Conservation (phyloP, 2,113 vertebrate species). For the Trematocara zebra region DNA sequence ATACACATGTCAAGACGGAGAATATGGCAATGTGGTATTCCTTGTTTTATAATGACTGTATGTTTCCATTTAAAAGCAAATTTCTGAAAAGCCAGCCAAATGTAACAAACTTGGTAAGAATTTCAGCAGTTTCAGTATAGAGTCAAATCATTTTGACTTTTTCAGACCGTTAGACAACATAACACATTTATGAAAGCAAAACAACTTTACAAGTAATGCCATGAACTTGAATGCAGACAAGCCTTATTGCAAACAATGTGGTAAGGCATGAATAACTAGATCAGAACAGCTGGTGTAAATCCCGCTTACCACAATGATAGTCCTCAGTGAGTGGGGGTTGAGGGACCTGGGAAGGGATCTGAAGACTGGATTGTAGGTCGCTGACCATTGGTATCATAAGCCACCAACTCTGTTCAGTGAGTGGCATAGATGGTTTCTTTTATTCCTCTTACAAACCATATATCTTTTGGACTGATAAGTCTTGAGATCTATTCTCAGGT, state of each 20-base stretch:
- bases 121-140: background rate
- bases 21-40: background rate
- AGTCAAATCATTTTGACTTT: background rate
- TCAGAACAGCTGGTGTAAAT: background rate
- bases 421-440: background rate
- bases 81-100: background rate
- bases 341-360: background rate
- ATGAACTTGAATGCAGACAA: background rate
- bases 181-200: background rate
- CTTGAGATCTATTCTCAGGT: background rate
- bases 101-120: background rate
- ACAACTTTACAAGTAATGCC: background rate
- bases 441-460: background rate
- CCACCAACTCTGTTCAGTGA: background rate
- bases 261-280: background rate
- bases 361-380: background rate
- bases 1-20: background rate
- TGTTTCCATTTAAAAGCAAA: background rate
- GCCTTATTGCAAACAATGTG: background rate
- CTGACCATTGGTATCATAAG: background rate
- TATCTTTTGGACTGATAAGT: background rate
- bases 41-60: background rate
- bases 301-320: background rate
- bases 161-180: background rate
- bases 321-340: background rate